Conservation (phyloP, 2,113 vertebrate genomes). For the Morone chrysops region DNA sequence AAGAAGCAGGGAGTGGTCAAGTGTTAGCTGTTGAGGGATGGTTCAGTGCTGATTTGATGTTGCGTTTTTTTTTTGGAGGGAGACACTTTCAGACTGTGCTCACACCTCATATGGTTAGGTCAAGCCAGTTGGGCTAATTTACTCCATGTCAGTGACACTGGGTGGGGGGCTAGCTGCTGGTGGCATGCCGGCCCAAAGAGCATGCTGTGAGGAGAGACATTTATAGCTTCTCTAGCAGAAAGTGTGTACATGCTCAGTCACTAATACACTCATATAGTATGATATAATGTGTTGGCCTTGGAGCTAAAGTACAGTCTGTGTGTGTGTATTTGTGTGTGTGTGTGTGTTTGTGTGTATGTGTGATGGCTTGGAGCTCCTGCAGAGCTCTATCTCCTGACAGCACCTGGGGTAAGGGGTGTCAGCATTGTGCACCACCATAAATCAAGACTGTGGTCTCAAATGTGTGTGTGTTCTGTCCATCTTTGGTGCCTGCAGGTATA, state of each 20-base stretch:
- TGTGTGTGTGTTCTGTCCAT: slow-evolving; percentile 60
- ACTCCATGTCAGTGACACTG: slow-evolving; percentile 82
- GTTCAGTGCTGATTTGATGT: slow-evolving; percentile 82
- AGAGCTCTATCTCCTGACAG: slow-evolving; percentile 70
- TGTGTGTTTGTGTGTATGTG: slow-evolving; percentile 19
- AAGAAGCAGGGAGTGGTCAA: slow-evolving; percentile 73
- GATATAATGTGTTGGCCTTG: slow-evolving; percentile 55
- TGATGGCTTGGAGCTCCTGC: slow-evolving; percentile 50
- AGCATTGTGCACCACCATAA: slow-evolving; percentile 65
- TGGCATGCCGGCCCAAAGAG: slow-evolving; percentile 49
- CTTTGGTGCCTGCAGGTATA: slow-evolving; percentile 63
- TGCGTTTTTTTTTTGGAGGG: slow-evolving; percentile 76
- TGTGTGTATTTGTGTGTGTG: slow-evolving; percentile 22
- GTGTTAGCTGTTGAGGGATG: slow-evolving; percentile 85
- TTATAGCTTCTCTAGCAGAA: slow-evolving; percentile 53
- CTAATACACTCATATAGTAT: slow-evolving; percentile 56
- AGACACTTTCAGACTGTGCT: slow-evolving; percentile 88
- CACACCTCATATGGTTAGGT: slow-evolving; percentile 89
- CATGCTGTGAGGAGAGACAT: slow-evolving; percentile 67
- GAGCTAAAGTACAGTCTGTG: slow-evolving; percentile 19
- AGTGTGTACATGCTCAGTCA: slow-evolving; percentile 42
- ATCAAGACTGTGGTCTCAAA: slow-evolving; percentile 56
- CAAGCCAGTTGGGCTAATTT: slow-evolving; percentile 88
- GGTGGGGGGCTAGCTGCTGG: slow-evolving; percentile 66
- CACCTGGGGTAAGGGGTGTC: slow-evolving; percentile 68